Evolutionary conservation across 2,888 invertebrate species (phyloP).

Genomic region (Ormyrus labotus): DNA sequence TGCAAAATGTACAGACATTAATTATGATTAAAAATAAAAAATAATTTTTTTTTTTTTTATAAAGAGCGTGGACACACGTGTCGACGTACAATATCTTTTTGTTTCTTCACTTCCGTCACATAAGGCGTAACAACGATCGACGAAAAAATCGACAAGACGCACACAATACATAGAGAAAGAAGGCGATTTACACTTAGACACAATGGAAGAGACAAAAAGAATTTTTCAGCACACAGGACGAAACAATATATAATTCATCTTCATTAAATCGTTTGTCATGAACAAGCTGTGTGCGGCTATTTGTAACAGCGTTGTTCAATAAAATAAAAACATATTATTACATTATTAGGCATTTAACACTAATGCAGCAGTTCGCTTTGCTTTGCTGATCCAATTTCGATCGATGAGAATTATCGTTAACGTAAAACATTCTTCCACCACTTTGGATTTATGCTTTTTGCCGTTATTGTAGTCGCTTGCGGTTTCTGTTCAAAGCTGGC

Average conservation of each 20-base stretch:
- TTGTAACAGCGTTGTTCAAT: conserved; percentile 1
- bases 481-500: conserved; percentile 36
- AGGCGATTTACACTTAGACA: not conserved
- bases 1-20: conserved; percentile 57
- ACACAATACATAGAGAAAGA: conserved; percentile 31
- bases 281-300: conserved; percentile 27
- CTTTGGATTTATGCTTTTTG: conserved; percentile 44
- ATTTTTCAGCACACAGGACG: conserved; percentile 4
- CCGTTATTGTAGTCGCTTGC: conserved; percentile 14
- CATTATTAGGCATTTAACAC: conserved; percentile 11
- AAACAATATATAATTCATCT: not conserved
- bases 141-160: conserved; percentile 45
- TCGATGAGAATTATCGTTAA: conserved; percentile 11
- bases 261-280: not conserved
- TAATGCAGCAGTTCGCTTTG: not conserved
- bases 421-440: conserved; percentile 42
- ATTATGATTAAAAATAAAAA: conserved; percentile 52
- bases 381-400: not conserved
- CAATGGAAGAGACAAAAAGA: not conserved
- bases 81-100: conserved; percentile 34
- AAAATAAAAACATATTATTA: not conserved
- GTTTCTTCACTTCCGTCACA: conserved; percentile 25
- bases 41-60: conserved; percentile 30
- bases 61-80: conserved; percentile 32
- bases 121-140: conserved; percentile 46